phyloP scores from a whole-genome alignment of 2,797 vertebrate species.

The Myotis myotis region DNA sequence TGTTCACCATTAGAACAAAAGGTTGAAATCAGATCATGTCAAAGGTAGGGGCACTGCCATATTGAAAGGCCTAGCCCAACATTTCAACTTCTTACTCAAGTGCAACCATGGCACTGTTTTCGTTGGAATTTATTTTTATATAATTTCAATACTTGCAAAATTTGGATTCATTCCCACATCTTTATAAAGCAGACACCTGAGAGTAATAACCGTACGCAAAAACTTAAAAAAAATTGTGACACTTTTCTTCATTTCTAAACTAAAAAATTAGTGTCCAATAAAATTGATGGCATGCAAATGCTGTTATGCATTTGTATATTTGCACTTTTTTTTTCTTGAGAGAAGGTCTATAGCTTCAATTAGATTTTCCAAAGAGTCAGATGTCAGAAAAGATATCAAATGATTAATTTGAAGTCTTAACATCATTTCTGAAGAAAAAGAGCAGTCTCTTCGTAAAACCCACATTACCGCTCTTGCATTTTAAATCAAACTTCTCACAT shows the following conservation, averaged over 20 bases:
- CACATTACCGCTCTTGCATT: neutral
- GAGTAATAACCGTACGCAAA: neutral
- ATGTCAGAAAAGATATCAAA: neutral
- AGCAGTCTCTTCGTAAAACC: neutral
- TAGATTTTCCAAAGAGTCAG: neutral
- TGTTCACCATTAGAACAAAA: neutral
- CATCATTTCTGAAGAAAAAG: slow-evolving; percentile 23
- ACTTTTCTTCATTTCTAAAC: neutral
- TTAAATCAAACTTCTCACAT: neutral
- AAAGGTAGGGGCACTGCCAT: neutral
- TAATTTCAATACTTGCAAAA: neutral
- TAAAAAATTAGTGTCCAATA: neutral
- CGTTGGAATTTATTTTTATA: neutral
- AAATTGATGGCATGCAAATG: neutral
- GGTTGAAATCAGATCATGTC: neutral
- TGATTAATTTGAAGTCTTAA: neutral
- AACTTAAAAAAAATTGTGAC: neutral
- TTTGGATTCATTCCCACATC: neutral
- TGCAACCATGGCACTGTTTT: neutral
- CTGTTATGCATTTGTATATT: neutral
- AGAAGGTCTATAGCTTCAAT: neutral
- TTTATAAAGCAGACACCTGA: neutral
- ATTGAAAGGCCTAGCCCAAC: neutral
- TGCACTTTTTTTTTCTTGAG: neutral
- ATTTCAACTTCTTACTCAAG: neutral